These are phyloP conservation scores for Pocillopora damicornis DNA, from an alignment of 64 coral and sea anemone species.

Conservation along the genomic window DNA sequence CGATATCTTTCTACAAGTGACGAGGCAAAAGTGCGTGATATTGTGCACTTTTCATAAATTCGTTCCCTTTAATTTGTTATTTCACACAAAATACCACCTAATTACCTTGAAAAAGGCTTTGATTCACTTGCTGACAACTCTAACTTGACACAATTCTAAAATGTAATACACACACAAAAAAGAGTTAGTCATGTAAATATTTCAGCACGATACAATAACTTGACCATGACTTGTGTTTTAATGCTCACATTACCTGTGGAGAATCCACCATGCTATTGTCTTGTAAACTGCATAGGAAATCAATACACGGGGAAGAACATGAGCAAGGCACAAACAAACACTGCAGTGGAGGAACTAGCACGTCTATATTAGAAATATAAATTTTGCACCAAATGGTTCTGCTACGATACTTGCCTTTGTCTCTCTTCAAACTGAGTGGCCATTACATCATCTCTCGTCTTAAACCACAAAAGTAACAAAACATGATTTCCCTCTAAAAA, in stretches of 20 bases:
- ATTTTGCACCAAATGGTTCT: too few relatives aligned
- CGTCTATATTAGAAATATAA: too few relatives aligned
- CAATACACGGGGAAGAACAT: neutral
- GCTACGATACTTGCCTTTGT: conserved; percentile 40
- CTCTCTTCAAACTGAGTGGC: conserved; percentile 78
- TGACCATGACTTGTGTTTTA: neutral
- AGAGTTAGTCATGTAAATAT: neutral
- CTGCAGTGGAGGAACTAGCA: too few relatives aligned
- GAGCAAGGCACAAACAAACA: too few relatives aligned
- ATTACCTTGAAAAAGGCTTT: conserved; percentile 85
- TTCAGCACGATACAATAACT: neutral
- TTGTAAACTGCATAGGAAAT: neutral
- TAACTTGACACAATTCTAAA: conserved; percentile 61
- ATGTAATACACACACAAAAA: neutral
- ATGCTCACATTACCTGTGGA: neutral
- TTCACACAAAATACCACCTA: neutral
- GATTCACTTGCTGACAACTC: conserved; percentile 82
- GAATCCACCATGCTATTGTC: neutral
- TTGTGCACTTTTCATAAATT: too few relatives aligned
- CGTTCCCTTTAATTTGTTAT: too few relatives aligned
- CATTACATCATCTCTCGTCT: conserved; percentile 88
- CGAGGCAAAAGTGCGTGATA: too few relatives aligned
- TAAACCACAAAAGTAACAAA: neutral
- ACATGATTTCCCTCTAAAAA: too few relatives aligned
- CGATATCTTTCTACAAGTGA: too few relatives aligned